Evolutionary conservation across 2,888 invertebrate species (phyloP), one percentile per base, ranked within the genome.

Genomic region (Megaustenia siamemsis): DNA sequence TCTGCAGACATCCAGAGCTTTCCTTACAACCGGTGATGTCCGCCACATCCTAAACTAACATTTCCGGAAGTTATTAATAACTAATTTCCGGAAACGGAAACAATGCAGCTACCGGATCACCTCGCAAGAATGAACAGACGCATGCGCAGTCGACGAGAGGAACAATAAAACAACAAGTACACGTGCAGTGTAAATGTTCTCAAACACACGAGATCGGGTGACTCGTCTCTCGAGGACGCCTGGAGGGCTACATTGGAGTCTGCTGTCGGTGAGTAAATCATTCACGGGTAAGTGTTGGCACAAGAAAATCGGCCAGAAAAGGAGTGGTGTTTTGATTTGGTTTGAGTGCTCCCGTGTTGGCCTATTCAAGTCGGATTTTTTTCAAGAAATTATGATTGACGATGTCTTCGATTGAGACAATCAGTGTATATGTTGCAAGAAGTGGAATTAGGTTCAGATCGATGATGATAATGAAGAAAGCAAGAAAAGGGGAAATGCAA

Each of bases 261-360:
- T 21, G 28, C 32, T 66, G 45, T 45, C 32, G 60, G 79, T 79
- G 79, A 79, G 79, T 66, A 79, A 79, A 79, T 79, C 79, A 35
- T 66, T 45, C 15, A 28, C 18, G 32, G 45, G 66, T 66, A 79
- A 79, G 79, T 79, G 79, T 79, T 79, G 35, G 79, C 45, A 79
- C 79, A 66, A 66, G 79, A 32, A 66, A 43, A 12, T 18, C 76
- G 18, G 2, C 18, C 6, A 38, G 15, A 21, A 24, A 76, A 56
- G 40, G 38, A 76, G 76, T 56, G 32, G 15, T 75, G 53, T 53
- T 53, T 32, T 56, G 12, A 38, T 38, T 77, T 1, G 60, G 40
- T 56, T 1, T 35, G 40, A 77, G 76, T 60, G 40, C n/a, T 77
- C 76, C 60, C 40, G 24, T 24, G 40, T 12, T 40, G 60, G 38